Conservation (phyloP, 1,140 invertebrate genomes). For the Psilanteris sp. region DNA sequence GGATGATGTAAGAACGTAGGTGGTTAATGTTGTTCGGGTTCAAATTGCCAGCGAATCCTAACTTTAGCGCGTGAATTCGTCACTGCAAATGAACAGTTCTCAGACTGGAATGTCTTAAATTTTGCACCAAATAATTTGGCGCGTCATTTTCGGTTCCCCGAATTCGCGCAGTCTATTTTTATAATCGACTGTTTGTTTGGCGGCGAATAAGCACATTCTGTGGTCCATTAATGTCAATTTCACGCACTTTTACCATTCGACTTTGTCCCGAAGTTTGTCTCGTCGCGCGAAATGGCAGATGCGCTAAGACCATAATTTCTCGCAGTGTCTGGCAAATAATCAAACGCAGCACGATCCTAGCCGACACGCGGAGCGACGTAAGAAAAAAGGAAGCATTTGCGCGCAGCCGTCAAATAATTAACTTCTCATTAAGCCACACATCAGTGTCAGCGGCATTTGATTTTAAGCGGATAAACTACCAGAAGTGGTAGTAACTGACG, state of each 20-base stretch:
- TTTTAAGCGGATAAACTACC: not conserved
- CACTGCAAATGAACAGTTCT: conserved; percentile 71
- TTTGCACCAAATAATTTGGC: too few relatives aligned
- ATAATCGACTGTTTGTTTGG: too few relatives aligned
- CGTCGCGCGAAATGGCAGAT: conserved; percentile 17
- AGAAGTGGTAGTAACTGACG: not conserved
- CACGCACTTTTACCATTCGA: conserved; percentile 23
- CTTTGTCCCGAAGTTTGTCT: conserved; percentile 10
- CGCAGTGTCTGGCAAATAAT: conserved; percentile 69
- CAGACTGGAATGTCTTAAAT: too few relatives aligned
- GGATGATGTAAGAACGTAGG: not conserved
- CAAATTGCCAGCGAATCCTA: conserved; percentile 20
- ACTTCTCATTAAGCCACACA: conserved; percentile 21
- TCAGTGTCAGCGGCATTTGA: conserved; percentile 9
- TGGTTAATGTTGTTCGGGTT: conserved; percentile 1
- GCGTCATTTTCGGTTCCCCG: too few relatives aligned
- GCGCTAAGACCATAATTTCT: conserved; percentile 61
- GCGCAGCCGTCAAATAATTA: conserved; percentile 34
- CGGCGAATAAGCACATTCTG: too few relatives aligned
- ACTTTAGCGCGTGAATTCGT: conserved; percentile 64
- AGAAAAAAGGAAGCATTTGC: conserved; percentile 6
- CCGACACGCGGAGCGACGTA: not conserved
- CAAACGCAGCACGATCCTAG: conserved; percentile 63
- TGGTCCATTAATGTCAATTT: conserved; percentile 48
- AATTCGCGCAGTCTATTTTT: too few relatives aligned